Conservation (phyloP, 2,888 invertebrate species). For the Labia minor region DNA sequence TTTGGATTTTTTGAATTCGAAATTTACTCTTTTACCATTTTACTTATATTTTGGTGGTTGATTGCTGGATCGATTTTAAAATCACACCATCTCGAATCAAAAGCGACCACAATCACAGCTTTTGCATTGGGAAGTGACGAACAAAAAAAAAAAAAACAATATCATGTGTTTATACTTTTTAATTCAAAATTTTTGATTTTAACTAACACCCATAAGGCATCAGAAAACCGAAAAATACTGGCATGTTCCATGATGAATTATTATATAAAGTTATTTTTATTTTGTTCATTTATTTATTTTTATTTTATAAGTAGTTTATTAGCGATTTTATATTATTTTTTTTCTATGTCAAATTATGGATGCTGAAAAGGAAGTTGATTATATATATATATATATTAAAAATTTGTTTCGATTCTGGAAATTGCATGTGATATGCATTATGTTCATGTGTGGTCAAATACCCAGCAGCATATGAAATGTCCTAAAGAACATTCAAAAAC, state of each 20-base stretch:
- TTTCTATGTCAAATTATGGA: conserved; percentile 25
- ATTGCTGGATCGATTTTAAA: no score
- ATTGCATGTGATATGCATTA: conserved; percentile 27
- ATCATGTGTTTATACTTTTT: background rate
- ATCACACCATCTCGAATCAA: no score
- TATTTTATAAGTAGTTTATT: conserved; percentile 26
- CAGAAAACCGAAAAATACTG: background rate
- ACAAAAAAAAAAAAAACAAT: background rate
- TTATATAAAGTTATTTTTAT: no score
- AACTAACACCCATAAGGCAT: background rate
- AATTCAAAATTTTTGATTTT: background rate
- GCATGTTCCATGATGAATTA: background rate
- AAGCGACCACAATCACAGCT: no score
- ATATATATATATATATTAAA: no score
- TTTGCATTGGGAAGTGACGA: no score
- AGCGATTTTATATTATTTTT: conserved; percentile 22
- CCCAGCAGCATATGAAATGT: background rate
- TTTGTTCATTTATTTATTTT: background rate
- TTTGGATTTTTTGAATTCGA: no score
- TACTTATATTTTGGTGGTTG: no score
- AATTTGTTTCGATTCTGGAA: conserved; percentile 20
- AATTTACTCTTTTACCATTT: no score
- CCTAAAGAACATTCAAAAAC: conserved; percentile 4
- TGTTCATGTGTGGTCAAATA: conserved; percentile 24
- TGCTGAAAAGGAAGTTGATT: conserved; percentile 23